These are phyloP conservation scores for Spatulosminthurus flaviceps DNA, from an alignment of 2,888 invertebrate genomes.

Conservation along the genomic window DNA sequence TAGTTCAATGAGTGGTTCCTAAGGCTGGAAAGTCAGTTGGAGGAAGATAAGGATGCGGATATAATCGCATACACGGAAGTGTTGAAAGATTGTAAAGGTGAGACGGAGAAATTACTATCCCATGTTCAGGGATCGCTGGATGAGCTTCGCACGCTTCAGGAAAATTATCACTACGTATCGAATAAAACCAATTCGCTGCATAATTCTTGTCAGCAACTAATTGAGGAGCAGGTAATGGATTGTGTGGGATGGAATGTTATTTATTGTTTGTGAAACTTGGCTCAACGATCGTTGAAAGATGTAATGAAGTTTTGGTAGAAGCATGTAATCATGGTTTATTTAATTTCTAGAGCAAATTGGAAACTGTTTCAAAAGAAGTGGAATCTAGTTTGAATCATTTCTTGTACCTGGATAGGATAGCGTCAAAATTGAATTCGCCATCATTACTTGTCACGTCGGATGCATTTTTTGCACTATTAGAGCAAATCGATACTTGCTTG, in stretches of 20 bases:
- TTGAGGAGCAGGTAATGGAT: slow-evolving; percentile 77
- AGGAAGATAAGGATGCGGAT: slow-evolving; percentile 75
- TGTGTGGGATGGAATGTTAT: background rate
- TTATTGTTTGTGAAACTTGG: too few relatives aligned
- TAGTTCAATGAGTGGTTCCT: slow-evolving; percentile 83
- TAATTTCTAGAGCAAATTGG: slow-evolving; percentile 75
- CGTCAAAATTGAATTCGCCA: slow-evolving; percentile 81
- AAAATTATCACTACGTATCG: slow-evolving; percentile 86
- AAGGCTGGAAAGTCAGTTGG: slow-evolving; percentile 75
- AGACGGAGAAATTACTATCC: slow-evolving; percentile 75
- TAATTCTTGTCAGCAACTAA: slow-evolving; percentile 87
- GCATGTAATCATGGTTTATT: too few relatives aligned
- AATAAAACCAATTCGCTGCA: slow-evolving; percentile 92
- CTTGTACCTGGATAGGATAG: slow-evolving; percentile 81
- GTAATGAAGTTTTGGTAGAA: too few relatives aligned
- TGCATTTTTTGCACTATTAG: slow-evolving; percentile 81
- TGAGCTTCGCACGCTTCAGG: slow-evolving; percentile 76
- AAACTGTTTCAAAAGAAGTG: slow-evolving; percentile 81
- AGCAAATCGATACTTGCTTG: slow-evolving; percentile 86
- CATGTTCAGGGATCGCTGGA: slow-evolving; percentile 75
- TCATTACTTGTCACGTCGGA: slow-evolving; percentile 85
- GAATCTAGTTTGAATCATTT: slow-evolving; percentile 84
- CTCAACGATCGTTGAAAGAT: too few relatives aligned
- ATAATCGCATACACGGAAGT: slow-evolving; percentile 78
- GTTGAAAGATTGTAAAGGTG: slow-evolving; percentile 74